phyloP scores from a whole-genome alignment of 2,797 vertebrate species.

The Syngnathus acus region DNA sequence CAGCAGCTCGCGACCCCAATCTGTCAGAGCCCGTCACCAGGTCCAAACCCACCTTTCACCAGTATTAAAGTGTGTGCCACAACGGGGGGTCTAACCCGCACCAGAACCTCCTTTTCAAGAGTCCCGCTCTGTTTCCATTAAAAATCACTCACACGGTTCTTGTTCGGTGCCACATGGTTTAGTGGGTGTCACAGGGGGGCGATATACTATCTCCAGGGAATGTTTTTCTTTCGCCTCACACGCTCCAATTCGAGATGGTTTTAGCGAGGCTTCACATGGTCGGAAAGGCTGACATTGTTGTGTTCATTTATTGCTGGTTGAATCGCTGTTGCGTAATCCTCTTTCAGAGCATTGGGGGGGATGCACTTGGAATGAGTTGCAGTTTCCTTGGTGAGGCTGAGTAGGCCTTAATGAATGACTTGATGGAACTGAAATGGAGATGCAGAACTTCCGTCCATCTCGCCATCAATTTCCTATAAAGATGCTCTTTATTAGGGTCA shows the following conservation, averaged over 20 bases:
- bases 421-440: slow-evolving; percentile 35
- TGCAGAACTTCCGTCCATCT: slow-evolving; percentile 4
- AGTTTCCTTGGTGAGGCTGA: slow-evolving; percentile 62
- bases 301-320: slow-evolving; percentile 35
- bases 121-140: slow-evolving; percentile 22
- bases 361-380: slow-evolving; percentile 46
- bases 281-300: slow-evolving; percentile 52
- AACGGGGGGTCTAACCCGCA: slow-evolving; percentile 22
- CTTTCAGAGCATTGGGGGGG: slow-evolving; percentile 40
- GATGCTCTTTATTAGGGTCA: background rate
- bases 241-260: slow-evolving; percentile 31
- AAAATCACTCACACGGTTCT: slow-evolving; percentile 37
- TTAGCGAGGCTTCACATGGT: slow-evolving; percentile 43
- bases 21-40: slow-evolving; percentile 62
- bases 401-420: slow-evolving; percentile 40
- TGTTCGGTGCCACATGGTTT: slow-evolving; percentile 38
- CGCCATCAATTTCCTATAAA: background rate
- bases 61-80: slow-evolving; percentile 43
- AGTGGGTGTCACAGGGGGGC: slow-evolving; percentile 20
- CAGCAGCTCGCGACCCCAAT: slow-evolving; percentile 54
- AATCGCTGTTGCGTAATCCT: slow-evolving; percentile 57
- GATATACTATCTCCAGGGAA: slow-evolving; percentile 22
- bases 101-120: slow-evolving; percentile 12
- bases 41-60: slow-evolving; percentile 51
- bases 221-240: slow-evolving; percentile 28